A percentile compares a stretch with the other conserved stretches of the same genome.
These are phyloP conservation scores for Potamarius usumacintae DNA, from an alignment of 2,113 vertebrate genomes.

Conservation along the genomic window DNA sequence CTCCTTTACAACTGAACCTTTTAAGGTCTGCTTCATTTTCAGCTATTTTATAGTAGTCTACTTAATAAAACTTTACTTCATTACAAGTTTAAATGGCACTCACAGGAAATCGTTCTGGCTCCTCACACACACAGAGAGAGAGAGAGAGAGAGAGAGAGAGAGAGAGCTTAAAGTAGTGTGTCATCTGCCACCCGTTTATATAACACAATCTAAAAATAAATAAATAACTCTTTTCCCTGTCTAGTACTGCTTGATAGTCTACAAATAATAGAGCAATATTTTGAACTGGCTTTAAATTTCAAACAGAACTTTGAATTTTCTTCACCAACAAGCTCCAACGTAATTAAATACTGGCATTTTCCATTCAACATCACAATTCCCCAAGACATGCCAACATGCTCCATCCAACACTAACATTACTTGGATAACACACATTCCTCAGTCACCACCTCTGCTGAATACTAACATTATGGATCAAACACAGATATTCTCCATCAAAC, in stretches of 20 bases:
- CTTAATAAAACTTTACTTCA: conserved; percentile 30
- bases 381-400: background rate
- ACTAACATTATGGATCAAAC: background rate
- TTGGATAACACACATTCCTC: background rate
- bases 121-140: background rate
- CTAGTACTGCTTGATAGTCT: background rate
- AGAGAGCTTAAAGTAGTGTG: background rate
- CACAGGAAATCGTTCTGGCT: conserved; percentile 29
- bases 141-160: too few species aligned
- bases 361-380: background rate
- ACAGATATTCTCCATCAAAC: background rate
- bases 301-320: background rate
- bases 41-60: conserved; percentile 3
- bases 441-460: background rate
- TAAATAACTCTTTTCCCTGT: background rate
- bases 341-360: background rate
- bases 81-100: conserved; percentile 27
- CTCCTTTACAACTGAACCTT: background rate
- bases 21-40: conserved; percentile 24
- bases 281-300: background rate
- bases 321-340: background rate
- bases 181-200: background rate
- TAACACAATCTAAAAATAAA: background rate
- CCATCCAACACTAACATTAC: background rate
- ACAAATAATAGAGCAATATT: background rate